Conservation (phyloP, 2,113 vertebrate species). For the Sinocyclocheilus rhinocerous region DNA sequence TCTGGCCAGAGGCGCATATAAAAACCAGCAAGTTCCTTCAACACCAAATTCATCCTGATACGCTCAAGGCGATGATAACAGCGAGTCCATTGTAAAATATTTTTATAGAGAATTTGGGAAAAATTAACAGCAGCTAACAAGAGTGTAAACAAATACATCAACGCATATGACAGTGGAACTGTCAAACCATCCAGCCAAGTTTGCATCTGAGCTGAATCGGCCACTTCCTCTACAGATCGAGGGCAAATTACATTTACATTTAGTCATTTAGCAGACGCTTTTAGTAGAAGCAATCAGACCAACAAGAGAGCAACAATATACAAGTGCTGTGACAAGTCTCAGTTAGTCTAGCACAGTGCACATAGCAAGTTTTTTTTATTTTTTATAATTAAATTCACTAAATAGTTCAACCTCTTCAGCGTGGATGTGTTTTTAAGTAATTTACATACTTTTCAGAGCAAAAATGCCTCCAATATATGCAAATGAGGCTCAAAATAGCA, state of each 20-base stretch:
- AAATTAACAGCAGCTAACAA: background rate
- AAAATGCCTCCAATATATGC: background rate
- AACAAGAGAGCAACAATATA: too few species aligned
- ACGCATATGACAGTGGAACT: background rate
- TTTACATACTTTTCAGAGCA: background rate
- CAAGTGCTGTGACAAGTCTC: too few species aligned
- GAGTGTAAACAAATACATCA: slow-evolving; percentile 10
- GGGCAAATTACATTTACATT: background rate
- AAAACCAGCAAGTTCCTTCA: background rate
- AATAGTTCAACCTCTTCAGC: background rate
- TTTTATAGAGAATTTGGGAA: background rate
- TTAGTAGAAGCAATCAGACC: too few species aligned
- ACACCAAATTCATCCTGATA: slow-evolving; percentile 8
- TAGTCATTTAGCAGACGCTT: too few species aligned
- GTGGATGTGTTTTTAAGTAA: background rate
- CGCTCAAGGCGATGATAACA: background rate
- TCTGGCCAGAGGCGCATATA: background rate
- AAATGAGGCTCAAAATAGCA: background rate
- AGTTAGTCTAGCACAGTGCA: too few species aligned
- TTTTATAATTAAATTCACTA: background rate
- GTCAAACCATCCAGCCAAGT: background rate
- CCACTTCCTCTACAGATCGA: background rate
- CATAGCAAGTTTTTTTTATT: too few species aligned
- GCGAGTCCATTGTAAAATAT: background rate
- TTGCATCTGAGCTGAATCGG: background rate